Evolutionary conservation across 2,113 vertebrate species (phyloP), one percentile per base, ranked within the genome.

Genomic region (Odocoileus virginianus): DNA sequence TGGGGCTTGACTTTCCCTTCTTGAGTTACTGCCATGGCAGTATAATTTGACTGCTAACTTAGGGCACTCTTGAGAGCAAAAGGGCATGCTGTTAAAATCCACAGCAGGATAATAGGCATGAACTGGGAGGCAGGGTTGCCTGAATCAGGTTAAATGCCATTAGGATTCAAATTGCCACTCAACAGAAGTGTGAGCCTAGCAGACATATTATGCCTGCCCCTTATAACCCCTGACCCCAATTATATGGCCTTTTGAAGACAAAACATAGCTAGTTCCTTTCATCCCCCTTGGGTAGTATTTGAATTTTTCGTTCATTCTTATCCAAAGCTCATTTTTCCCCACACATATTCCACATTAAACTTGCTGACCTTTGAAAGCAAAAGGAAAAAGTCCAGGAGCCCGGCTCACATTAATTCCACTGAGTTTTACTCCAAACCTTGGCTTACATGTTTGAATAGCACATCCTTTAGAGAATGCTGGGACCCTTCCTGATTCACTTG

Each of bases 21-120:
- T 55, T 95, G 86, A 97, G 54, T 95, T 89, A 92, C 47, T 87
- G 67, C 79, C 27, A 28, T 67, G 30, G 50, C 3, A 19, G 40
- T 50, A 47, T 78, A 89, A 76, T 96, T 98, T 92, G 91, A 84
- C 36, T 95, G 94, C 50, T 88, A 85, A 95, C 79, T 79, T 91
- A n/a, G 45, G 71, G 90, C 61, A 84, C 55, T 81, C 93, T 36
- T 54, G 78, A 93, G 54, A 93, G 58, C 45, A 88, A 87, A 83
- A 76, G 28, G 30, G 13, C 16, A 55, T 85, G 33, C n/a, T 86
- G 67, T 86, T 92, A 92, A 91, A 97, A 95, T 60, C 60, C 40
- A n/a, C 7, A 67, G 50, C 19, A 83, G 87, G 50, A 23, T 30
- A 82, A 93, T 16, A 86, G 58, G 54, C 57, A 84, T 67, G 40